Percentiles rank a stretch among this genome's conserved stretches.
These are phyloP conservation scores for Xyrichtys novacula DNA, from an alignment of 2,797 vertebrate genomes.

Conservation along the genomic window DNA sequence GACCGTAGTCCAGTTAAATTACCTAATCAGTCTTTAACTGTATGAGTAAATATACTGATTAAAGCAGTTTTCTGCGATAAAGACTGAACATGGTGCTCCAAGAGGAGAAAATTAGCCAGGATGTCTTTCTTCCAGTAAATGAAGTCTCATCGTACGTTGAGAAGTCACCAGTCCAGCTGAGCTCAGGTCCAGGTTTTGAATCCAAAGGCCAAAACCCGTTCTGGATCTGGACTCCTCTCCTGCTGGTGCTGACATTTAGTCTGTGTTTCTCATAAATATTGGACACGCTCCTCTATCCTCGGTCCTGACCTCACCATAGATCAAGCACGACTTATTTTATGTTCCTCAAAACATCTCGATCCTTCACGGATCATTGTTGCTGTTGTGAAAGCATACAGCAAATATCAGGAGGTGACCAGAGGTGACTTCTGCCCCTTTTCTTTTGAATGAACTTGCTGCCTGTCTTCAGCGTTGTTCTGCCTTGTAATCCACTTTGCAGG, in stretches of 20 bases:
- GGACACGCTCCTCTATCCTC: background rate
- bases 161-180: slow-evolving; percentile 36
- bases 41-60: too few relatives aligned
- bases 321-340: background rate
- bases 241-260: slow-evolving; percentile 56
- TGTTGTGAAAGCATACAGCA: background rate
- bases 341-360: slow-evolving; percentile 18
- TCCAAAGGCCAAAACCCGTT: slow-evolving; percentile 51
- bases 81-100: too few relatives aligned
- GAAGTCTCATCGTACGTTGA: too few relatives aligned
- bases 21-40: too few relatives aligned
- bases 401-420: slow-evolving; percentile 2
- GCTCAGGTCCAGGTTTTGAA: slow-evolving; percentile 24
- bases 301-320: slow-evolving; percentile 1
- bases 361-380: slow-evolving; percentile 8
- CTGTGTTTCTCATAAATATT: slow-evolving; percentile 38
- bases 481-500: slow-evolving; percentile 46
- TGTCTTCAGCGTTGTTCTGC: slow-evolving; percentile 2
- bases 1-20: too few relatives aligned
- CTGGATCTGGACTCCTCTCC: slow-evolving; percentile 3
- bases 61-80: too few relatives aligned
- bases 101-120: too few relatives aligned
- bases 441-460: slow-evolving; percentile 5
- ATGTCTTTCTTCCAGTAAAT: too few relatives aligned
- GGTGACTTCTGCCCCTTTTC: background rate